Percentiles rank a stretch among this genome's conserved stretches.
Conservation (phyloP, 2,113 vertebrate genomes). For the Atlantisia rogersi region DNA sequence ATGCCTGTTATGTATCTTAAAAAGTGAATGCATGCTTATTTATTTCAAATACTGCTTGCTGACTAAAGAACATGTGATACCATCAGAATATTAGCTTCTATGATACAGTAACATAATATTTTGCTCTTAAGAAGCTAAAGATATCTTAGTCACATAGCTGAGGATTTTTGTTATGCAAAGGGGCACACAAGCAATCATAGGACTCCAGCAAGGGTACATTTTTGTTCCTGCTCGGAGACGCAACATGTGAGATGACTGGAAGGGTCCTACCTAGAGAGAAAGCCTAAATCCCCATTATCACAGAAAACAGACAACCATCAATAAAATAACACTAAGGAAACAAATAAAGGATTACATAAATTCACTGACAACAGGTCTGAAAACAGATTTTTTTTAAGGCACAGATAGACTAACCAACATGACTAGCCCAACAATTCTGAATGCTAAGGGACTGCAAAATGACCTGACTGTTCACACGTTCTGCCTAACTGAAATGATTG, state of each 20-base stretch:
- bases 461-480: background rate
- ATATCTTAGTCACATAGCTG: background rate
- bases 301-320: background rate
- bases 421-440: background rate
- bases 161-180: background rate
- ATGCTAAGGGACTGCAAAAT: background rate
- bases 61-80: background rate
- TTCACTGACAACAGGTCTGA: background rate
- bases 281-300: background rate
- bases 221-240: background rate
- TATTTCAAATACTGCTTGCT: background rate
- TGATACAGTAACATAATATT: conserved; percentile 2
- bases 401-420: background rate
- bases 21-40: background rate
- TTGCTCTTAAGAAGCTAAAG: background rate
- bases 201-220: background rate
- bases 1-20: conserved; percentile 26
- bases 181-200: background rate
- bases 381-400: background rate
- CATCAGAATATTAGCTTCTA: background rate
- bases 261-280: background rate
- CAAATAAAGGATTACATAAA: background rate
- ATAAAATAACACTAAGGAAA: background rate
- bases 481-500: background rate
- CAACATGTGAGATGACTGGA: background rate